phyloP scores from a whole-genome alignment of 2,797 vertebrate species.

The Pseudopleuronectes americanus region DNA sequence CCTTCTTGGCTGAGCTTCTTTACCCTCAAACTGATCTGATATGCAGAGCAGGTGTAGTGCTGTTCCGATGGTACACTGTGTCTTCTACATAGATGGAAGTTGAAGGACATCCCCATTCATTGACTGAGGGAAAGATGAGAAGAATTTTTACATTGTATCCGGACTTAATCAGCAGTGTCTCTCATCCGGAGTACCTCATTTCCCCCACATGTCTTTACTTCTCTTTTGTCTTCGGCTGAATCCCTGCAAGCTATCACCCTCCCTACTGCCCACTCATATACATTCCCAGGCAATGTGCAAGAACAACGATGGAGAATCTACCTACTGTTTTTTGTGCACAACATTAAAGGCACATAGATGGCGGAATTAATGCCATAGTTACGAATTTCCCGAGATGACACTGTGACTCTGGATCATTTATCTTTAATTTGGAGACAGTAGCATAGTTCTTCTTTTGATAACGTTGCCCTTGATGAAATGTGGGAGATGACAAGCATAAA shows the following conservation, averaged over 20 bases:
- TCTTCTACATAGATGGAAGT: conserved; percentile 12
- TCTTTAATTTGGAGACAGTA: conserved; percentile 15
- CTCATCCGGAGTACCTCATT: conserved; percentile 19
- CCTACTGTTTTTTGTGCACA: conserved; percentile 60
- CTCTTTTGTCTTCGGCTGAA: conserved; percentile 41
- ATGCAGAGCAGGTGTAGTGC: conserved; percentile 43
- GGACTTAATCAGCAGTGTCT: conserved; percentile 27
- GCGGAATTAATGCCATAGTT: conserved; percentile 20
- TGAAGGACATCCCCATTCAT: conserved; percentile 14
- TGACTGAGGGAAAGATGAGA: not conserved
- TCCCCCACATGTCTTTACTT: not conserved
- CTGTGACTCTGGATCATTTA: conserved; percentile 6
- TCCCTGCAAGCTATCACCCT: conserved; percentile 51
- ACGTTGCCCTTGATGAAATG: conserved; percentile 19
- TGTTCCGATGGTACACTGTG: conserved; percentile 16
- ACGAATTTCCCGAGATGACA: conserved; percentile 21
- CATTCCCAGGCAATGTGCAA: conserved; percentile 53
- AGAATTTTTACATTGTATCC: conserved; percentile 8
- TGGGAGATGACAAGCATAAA: conserved; percentile 11
- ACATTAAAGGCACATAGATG: conserved; percentile 31
- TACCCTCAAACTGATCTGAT: conserved; percentile 36
- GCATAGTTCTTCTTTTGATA: conserved; percentile 15
- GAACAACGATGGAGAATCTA: conserved; percentile 47
- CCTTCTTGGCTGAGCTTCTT: conserved; percentile 25
- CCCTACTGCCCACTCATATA: conserved; percentile 54